Evolutionary conservation across 2,888 invertebrate species (phyloP).

Genomic region (Caenorhabditis sp.): DNA sequence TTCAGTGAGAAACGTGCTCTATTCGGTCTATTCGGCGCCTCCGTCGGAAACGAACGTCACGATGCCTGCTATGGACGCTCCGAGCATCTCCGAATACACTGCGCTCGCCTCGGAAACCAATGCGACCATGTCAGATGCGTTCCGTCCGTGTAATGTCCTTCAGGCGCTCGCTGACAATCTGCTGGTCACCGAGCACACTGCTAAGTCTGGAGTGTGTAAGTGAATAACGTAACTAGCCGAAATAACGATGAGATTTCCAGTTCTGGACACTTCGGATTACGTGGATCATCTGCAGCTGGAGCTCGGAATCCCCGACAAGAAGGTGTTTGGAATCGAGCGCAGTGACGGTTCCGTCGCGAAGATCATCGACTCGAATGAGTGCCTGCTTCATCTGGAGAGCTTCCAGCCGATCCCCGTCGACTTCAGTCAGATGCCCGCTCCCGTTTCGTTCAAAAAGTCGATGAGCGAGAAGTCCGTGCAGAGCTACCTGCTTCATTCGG

Average conservation of each 20-base stretch:
- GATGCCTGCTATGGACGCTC: neutral
- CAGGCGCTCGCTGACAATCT: neutral
- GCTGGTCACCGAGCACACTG: constrained; percentile 25
- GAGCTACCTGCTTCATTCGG: constrained; percentile 23
- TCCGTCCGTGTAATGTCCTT: constrained; percentile 20
- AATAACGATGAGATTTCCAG: neutral
- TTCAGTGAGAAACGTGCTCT: constrained; percentile 32
- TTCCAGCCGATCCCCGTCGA: constrained; percentile 44
- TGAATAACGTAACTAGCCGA: neutral
- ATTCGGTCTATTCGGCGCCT: constrained; percentile 40
- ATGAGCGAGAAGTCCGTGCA: constrained; percentile 19
- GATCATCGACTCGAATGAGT: constrained; percentile 52
- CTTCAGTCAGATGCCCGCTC: constrained; percentile 14
- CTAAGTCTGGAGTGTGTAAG: neutral
- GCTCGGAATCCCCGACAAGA: constrained; percentile 34
- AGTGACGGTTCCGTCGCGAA: constrained; percentile 18
- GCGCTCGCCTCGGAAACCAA: constrained; percentile 33
- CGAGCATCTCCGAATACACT: constrained; percentile 23
- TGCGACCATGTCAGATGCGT: constrained; percentile 42
- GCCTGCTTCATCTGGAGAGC: constrained; percentile 24
- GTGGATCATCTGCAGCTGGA: constrained; percentile 21
- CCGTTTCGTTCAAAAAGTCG: neutral
- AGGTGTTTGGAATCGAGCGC: constrained; percentile 31
- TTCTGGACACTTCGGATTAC: constrained; percentile 11
- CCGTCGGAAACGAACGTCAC: constrained; percentile 51